Percentiles rank a stretch among this genome's conserved stretches.
Conservation (phyloP, 2,113 vertebrate species). For the Vulpes lagopus region DNA sequence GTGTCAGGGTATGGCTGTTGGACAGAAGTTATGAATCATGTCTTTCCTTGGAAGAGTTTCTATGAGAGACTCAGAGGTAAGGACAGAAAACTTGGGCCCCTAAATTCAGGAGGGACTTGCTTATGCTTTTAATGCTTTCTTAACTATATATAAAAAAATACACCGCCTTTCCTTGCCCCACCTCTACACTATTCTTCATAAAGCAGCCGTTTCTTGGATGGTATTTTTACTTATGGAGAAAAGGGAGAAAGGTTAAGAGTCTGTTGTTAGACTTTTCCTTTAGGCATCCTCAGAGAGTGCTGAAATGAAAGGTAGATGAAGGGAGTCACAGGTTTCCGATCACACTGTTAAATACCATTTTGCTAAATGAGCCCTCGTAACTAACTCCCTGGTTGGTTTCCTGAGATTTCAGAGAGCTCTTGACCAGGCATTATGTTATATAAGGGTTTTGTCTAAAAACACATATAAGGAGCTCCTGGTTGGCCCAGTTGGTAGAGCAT, state of each 20-base stretch:
- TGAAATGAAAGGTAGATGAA: not conserved
- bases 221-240: slow-evolving; percentile 15
- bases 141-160: not conserved
- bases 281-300: not conserved
- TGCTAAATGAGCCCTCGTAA: not conserved
- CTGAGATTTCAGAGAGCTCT: not conserved
- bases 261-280: not conserved
- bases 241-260: not conserved
- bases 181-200: not conserved
- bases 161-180: not conserved
- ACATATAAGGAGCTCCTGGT: not conserved
- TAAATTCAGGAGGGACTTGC: not conserved
- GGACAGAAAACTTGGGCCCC: not conserved
- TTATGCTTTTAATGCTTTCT: not conserved
- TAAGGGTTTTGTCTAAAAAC: not conserved
- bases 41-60: not conserved
- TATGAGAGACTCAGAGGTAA: not conserved
- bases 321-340: not conserved
- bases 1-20: not conserved
- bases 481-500: not conserved
- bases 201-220: not conserved
- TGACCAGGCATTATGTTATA: not conserved
- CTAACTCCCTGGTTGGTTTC: not conserved
- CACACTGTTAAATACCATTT: not conserved
- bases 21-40: not conserved